Base-by-base conservation (phyloP, 2,888 invertebrate species). In the Euproctis similis region DNA sequence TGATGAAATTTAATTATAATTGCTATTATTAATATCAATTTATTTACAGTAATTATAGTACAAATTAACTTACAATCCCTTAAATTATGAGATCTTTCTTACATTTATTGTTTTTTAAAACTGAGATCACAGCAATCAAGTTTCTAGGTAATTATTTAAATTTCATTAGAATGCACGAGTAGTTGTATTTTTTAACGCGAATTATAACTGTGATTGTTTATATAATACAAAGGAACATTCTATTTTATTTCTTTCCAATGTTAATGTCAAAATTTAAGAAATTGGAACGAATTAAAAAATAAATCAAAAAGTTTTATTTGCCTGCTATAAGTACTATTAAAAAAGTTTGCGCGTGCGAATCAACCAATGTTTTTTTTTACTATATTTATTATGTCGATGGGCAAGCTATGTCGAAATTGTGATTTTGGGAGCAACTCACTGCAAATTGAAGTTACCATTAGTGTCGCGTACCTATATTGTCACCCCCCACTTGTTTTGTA, bases 371-470 rank as follows among this genome's bases (percentile, higher is more conserved):
- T 41, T n/a, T n/a, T n/a, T n/a, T n/a, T n/a, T n/a, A n/a, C n/a
- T n/a, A n/a, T n/a, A 45, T 53, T 53, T 48, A 46, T 46, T 40
- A 41, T 46, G 41, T 51, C 43, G 49, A 46, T 40, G 53, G 56
- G 56, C 43, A 54, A 58, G 58, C 54, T 55, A 57, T 66, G 70
- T 71, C 70, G 64, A 70, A 73, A 73, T 68, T 73, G 64, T 74
- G 66, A 63, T 76, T 64, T 69, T 59, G 60, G 65, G 65, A 54
- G 62, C 57, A 66, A n/a, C n/a, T n/a, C n/a, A 63, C 61, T 57
- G 53, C 53, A 64, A 62, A 58, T 62, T 56, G 59, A 76, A 82
- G 82, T 84, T 84, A 84, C 82, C 82, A 68, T 68, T 70, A 64
- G 57, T 58, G 56, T 69, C 62, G 69, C 67, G 62, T 71, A n/a